Evolutionary conservation across 2,888 invertebrate genomes (phyloP), one percentile per base, ranked within the genome.

Genomic region (Euproctis similis): DNA sequence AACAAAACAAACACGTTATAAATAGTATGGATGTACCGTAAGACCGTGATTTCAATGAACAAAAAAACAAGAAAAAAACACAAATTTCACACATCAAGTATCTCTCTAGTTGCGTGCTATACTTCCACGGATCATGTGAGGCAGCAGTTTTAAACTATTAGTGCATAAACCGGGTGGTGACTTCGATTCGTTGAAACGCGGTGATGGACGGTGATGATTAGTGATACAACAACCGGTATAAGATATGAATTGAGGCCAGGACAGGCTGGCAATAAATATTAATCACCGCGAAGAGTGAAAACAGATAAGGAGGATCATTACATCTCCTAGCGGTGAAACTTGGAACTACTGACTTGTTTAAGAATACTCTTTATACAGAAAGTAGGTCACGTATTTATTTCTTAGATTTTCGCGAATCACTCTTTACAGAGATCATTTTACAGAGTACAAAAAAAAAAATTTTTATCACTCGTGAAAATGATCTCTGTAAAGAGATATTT

Each of bases 61-160:
- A n/a, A n/a, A 44, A 34, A 31, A 30, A 31, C 19, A 26, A 36
- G 37, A 26, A 23, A 34, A 39, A 52, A 35, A 46, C 46, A 30
- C 30, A 52, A 24, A 36, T 39, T 49, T 16, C 31, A 26, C 24
- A 35, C 26, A 33, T 21, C 8, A 11, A 25, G 8, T 10, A 32
- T 39, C 27, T 24, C n/a, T n/a, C 34, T 30, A 32, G 43, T 59
- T 40, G 47, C 59, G 55, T 62, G 61, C 46, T 33, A 35, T 53
- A 34, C 50, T 39, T 57, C 46, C 51, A 58, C 55, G 56, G 56
- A 61, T 59, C 58, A 53, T 31, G 42, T 46, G 38, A 36, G 36
- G 26, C 36, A 36, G 26, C 37, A 39, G 54, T 53, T 59, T 51
- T 41, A 27, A 57, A 38, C 40, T 40, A 58, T 53, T 45, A 42